These are phyloP conservation scores for Merops nubicus DNA, from an alignment of 2,113 vertebrate species.

Conservation along the genomic window DNA sequence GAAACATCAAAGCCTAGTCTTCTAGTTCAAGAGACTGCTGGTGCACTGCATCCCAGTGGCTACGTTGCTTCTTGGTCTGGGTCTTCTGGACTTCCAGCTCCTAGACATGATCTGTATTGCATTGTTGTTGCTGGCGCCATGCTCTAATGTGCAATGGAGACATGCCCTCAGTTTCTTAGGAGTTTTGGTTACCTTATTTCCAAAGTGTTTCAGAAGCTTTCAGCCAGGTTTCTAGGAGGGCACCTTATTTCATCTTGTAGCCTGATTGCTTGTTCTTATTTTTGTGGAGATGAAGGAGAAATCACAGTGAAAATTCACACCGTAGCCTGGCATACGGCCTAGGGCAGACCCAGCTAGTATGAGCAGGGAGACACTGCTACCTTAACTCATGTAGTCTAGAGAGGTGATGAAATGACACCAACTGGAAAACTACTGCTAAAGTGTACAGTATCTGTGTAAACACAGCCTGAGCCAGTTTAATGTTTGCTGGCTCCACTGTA, in stretches of 20 bases:
- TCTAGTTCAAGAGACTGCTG: background rate
- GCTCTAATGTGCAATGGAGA: background rate
- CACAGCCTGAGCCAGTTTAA: background rate
- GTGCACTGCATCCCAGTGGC: accelerated
- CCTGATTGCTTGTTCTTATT: background rate
- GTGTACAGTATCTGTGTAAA: background rate
- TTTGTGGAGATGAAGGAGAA: background rate
- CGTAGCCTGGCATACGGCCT: background rate
- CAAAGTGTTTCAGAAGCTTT: background rate
- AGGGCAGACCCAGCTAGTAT: background rate
- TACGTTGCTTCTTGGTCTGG: accelerated
- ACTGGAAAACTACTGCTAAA: background rate
- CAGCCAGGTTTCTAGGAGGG: accelerated
- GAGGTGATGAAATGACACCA: background rate
- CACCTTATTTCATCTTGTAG: background rate
- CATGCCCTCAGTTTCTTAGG: accelerated
- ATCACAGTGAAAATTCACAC: background rate
- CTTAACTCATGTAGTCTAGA: background rate
- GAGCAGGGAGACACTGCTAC: background rate
- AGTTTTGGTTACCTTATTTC: background rate
- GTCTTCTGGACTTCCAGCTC: background rate
- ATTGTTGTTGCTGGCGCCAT: background rate
- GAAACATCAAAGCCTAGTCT: background rate
- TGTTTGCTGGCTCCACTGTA: background rate
- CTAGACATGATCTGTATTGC: background rate